phyloP scores from a whole-genome alignment of 2,888 invertebrate genomes.

The Octodonta nipae region DNA sequence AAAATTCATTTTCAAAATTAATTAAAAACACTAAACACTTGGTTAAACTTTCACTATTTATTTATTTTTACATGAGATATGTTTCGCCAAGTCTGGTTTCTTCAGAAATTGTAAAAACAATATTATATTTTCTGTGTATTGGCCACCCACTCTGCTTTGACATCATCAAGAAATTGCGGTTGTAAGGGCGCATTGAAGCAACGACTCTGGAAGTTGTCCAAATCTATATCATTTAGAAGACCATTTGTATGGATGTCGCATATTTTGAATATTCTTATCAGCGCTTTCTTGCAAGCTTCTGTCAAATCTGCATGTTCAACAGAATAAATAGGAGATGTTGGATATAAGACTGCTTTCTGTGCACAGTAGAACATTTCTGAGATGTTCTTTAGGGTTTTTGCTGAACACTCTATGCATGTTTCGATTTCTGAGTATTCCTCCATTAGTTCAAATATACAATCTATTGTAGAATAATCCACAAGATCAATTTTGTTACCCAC shows the following conservation, averaged over 20 bases:
- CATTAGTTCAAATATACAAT: slow-evolving; percentile 89
- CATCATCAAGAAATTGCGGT: slow-evolving; percentile 87
- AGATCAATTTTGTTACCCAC: slow-evolving; percentile 96
- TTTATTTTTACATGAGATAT: too few species aligned
- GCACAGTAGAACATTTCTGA: slow-evolving; percentile 99
- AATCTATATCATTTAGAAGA: slow-evolving; percentile 85
- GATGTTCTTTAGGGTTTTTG: slow-evolving; percentile 92
- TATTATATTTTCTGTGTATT: too few species aligned
- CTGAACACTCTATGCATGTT: slow-evolving; percentile 98
- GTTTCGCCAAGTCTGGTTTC: too few species aligned
- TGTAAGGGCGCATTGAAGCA: slow-evolving; percentile 96
- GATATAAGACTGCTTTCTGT: slow-evolving; percentile 97
- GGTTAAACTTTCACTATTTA: too few species aligned
- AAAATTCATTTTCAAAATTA: too few species aligned
- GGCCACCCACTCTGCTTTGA: too few species aligned
- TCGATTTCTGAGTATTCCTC: slow-evolving; percentile 97
- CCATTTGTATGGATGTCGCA: slow-evolving; percentile 98
- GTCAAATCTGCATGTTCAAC: slow-evolving; percentile 94
- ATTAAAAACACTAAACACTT: too few species aligned
- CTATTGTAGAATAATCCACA: slow-evolving; percentile 82
- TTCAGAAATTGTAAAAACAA: too few species aligned
- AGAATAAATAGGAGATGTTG: slow-evolving; percentile 88
- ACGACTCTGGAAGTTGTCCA: slow-evolving; percentile 89
- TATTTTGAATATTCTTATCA: slow-evolving; percentile 92
- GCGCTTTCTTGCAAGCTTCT: slow-evolving; percentile 80